Base-by-base conservation (phyloP, 1,140 invertebrate genomes). In the Whitmania pigra region DNA sequence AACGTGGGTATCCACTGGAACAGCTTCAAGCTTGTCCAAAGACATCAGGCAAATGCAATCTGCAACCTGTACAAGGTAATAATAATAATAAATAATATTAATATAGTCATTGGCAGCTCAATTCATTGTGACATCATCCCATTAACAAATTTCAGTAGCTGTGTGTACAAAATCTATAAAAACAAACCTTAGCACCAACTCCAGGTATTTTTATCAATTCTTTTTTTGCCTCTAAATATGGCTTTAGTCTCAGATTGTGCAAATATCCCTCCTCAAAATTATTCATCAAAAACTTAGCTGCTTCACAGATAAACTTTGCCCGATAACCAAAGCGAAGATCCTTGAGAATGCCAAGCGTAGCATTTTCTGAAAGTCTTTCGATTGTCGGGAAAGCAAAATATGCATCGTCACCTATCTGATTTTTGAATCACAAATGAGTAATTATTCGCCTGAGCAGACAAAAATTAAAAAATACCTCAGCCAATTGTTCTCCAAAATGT, bases 1-100 rank as follows among this genome's bases (percentile, higher is more conserved):
- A 25, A 99, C 91, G 82, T 99, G 95, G 0, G 93, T 97, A 80
- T 99, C 96, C 1, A 98, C 90, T 18, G 95, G 95, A 72, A 98
- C 87, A 0, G 93, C 88, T 78, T 89, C 86, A 63, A 92, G 79
- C 79, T 97, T 90, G 67, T 89, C 89, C 73, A 99, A 81, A 1
- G 93, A 94, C 94, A 98, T 98, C 5, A 99, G 85, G 82, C 92
- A 95, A 77, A 99, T 90, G 81, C 95, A 99, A 82, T 99, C 95
- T n/a, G 95, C 93, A 27, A 97, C 90, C 89, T 92, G 76, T 55
- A 53, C 68, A 68, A 69, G 73, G 27, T 66, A 60, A 55, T 22
- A 31, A 25, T 20, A 18, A 53, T 53, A 27, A 57, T 71, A 3
- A 67, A n/a, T n/a, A n/a, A n/a, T n/a, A n/a, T n/a, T n/a, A 7